Conservation (phyloP, 2,113 vertebrate genomes). For the Oncorhynchus tshawytscha region DNA sequence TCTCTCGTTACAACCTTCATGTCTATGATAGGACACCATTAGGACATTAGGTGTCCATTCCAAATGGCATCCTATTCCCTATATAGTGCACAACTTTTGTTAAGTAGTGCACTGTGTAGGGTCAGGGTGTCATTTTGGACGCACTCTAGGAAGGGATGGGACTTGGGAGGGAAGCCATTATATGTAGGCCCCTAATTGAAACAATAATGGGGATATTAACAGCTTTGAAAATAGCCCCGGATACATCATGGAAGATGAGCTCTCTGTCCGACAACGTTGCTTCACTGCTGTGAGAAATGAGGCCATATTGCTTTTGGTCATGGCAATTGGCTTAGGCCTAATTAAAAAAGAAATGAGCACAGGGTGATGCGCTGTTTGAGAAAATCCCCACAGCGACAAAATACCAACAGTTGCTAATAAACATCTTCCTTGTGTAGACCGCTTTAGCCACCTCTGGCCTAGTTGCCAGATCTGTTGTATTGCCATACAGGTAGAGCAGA, state of each 20-base stretch:
- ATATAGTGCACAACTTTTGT: not conserved
- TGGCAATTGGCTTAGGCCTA: conserved; percentile 36
- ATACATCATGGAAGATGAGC: conserved; percentile 64
- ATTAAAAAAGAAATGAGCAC: conserved; percentile 51
- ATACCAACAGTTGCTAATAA: not conserved
- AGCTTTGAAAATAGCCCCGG: conserved; percentile 64
- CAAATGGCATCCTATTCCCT: not conserved
- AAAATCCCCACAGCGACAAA: not conserved
- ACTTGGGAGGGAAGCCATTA: conserved; percentile 48
- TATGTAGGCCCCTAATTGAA: conserved; percentile 62
- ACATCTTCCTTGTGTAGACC: not conserved
- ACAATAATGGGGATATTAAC: conserved; percentile 63
- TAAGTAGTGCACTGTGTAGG: conserved; percentile 18
- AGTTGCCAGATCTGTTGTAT: not conserved
- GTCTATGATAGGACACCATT: too few relatives aligned
- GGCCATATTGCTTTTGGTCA: conserved; percentile 57
- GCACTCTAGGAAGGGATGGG: conserved; percentile 6
- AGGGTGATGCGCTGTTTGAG: not conserved
- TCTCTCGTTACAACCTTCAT: too few relatives aligned
- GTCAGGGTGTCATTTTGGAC: conserved; percentile 19
- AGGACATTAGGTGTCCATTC: too few relatives aligned
- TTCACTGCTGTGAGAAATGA: conserved; percentile 26
- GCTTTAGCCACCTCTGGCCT: not conserved
- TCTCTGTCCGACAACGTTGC: not conserved
- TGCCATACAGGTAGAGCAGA: not conserved